Percentiles rank a stretch among this genome's conserved stretches.
Evolutionary conservation across 1,140 invertebrate genomes (phyloP).

Genomic region (Stenopsyche tienmushanensis): DNA sequence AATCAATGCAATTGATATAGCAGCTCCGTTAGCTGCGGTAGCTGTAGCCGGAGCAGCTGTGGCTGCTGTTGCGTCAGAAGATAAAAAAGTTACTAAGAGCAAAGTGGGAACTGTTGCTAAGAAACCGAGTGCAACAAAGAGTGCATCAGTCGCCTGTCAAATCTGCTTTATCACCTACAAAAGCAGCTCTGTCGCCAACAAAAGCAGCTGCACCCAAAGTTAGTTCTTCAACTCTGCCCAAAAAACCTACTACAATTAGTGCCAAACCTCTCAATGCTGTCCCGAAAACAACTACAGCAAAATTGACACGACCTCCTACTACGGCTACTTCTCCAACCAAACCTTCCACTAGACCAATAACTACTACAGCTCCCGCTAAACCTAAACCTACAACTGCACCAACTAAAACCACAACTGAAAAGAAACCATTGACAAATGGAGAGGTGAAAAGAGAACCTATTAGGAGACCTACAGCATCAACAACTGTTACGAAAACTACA

Average conservation of each 20-base stretch:
- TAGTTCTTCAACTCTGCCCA: constrained; percentile 41
- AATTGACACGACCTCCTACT: constrained; percentile 26
- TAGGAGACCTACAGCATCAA: constrained; percentile 20
- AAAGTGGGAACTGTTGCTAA: constrained; percentile 25
- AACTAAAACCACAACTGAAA: constrained; percentile 44
- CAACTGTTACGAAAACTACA: neutral
- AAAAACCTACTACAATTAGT: constrained; percentile 47
- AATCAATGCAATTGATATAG: constrained; percentile 36
- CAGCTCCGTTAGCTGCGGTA: constrained; percentile 42
- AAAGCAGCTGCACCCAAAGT: constrained; percentile 42
- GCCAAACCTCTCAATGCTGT: constrained; percentile 42
- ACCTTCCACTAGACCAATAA: constrained; percentile 16
- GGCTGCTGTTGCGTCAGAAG: constrained; percentile 40
- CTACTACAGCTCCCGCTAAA: constrained; percentile 29
- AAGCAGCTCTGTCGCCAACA: constrained; percentile 39
- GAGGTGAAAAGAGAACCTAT: constrained; percentile 47
- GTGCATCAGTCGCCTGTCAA: constrained; percentile 41
- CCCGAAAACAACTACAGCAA: constrained; percentile 43
- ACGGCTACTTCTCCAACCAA: constrained; percentile 30
- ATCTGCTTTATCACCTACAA: constrained; percentile 40
- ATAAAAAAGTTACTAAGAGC: constrained; percentile 36
- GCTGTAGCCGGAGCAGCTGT: constrained; percentile 43
- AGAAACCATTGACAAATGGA: constrained; percentile 53
- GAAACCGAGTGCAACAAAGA: constrained; percentile 34
- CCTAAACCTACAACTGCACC: constrained; percentile 37